Percentiles rank a stretch among this genome's conserved stretches.
These are phyloP conservation scores for Triplophysa siluroides DNA, from an alignment of 2,113 vertebrate genomes.

Conservation along the genomic window DNA sequence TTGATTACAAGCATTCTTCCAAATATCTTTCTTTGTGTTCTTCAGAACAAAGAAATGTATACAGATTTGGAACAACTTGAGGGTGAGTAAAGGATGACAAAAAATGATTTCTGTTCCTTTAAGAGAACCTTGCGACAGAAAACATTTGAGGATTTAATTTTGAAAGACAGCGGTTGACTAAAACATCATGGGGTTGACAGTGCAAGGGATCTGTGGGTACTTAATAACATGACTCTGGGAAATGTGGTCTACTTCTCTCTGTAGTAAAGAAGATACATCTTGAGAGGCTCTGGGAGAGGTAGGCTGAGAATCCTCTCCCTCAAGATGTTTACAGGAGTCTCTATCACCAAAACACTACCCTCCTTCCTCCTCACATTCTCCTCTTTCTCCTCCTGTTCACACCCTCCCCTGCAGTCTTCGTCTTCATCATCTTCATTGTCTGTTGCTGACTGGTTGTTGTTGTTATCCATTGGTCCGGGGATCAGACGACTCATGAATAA, in stretches of 20 bases:
- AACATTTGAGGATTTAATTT: neutral
- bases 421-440: constrained; percentile 68
- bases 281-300: constrained; percentile 85
- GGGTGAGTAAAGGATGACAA: no score
- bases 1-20: no score
- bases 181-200: constrained; percentile 1
- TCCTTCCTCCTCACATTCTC: constrained; percentile 71
- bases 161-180: neutral
- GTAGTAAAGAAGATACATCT: constrained; percentile 87
- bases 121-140: no score
- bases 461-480: constrained; percentile 78
- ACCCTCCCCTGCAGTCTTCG: constrained; percentile 44
- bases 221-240: constrained; percentile 5
- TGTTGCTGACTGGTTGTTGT: constrained; percentile 73
- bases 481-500: constrained; percentile 82
- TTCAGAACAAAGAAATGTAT: no score
- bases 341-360: constrained; percentile 67
- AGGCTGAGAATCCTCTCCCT: constrained; percentile 82
- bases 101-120: no score
- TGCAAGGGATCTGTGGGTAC: constrained; percentile 13
- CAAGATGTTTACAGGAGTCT: constrained; percentile 79
- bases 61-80: no score
- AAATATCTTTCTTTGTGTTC: no score
- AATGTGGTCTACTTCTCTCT: constrained; percentile 76
- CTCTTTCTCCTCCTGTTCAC: constrained; percentile 44